phyloP scores from a whole-genome alignment of 2,888 invertebrate species.

The Trichogramma evanescens region DNA sequence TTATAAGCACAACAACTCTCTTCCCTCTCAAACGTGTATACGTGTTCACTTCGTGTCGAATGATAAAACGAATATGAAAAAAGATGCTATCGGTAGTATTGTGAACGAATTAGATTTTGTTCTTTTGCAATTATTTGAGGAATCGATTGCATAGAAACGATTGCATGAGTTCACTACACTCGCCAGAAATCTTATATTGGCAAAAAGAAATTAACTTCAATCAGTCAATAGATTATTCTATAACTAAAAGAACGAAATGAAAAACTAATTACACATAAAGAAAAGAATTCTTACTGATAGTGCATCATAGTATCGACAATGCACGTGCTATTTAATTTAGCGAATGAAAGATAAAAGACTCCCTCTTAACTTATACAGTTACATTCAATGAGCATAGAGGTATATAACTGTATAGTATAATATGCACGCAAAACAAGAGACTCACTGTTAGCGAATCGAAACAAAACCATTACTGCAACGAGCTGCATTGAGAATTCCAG shows the following conservation, averaged over 20 bases:
- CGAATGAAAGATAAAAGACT: constrained; percentile 6
- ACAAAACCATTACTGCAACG: background rate
- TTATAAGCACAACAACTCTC: background rate
- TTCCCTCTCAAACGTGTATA: constrained; percentile 2
- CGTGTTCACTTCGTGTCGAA: constrained; percentile 1
- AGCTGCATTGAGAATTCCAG: constrained; percentile 16
- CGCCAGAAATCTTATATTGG: no score
- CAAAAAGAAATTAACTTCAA: no score
- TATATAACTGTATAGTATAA: background rate
- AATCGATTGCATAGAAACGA: background rate
- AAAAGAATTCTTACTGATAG: no score
- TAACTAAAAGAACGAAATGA: no score
- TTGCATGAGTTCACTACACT: background rate
- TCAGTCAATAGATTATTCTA: no score
- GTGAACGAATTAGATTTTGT: no score
- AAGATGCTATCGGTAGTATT: no score
- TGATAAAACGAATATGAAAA: constrained; percentile 6
- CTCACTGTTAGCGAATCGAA: background rate
- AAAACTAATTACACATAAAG: no score
- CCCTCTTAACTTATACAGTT: background rate
- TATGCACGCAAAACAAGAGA: constrained; percentile 3
- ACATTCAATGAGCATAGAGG: constrained; percentile 16
- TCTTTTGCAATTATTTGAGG: background rate
- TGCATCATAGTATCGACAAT: no score
- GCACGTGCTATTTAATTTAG: no score